phyloP scores from a whole-genome alignment of 2,888 invertebrate genomes.

The Meiosimyza platycephala region DNA sequence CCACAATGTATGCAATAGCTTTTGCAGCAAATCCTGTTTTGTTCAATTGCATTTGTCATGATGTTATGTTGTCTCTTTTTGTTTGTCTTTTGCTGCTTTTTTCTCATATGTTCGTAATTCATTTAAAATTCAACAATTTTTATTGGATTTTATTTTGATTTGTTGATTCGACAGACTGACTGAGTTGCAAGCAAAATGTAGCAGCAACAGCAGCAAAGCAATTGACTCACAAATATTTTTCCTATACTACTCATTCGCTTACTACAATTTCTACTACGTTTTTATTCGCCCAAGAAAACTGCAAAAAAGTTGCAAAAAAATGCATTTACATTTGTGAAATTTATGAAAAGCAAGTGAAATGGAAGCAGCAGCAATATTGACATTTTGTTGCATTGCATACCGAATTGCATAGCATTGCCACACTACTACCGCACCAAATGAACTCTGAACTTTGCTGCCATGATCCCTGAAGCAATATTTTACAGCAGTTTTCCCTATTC shows the following conservation, averaged over 20 bases:
- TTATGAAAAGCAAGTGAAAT: conserved; percentile 25
- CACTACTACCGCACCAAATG: no score
- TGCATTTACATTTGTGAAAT: conserved; percentile 21
- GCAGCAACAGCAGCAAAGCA: conserved; percentile 32
- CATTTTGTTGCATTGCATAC: background rate
- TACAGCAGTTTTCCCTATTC: no score
- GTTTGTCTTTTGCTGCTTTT: no score
- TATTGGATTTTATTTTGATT: conserved; percentile 33
- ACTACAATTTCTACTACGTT: background rate
- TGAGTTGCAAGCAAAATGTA: conserved; percentile 24
- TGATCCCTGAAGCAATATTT: no score
- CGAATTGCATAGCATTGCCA: background rate
- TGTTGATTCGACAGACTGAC: conserved; percentile 14
- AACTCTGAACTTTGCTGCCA: background rate
- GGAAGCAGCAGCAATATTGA: no score
- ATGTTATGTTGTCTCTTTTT: no score
- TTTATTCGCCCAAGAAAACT: background rate
- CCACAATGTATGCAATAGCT: conserved; percentile 14
- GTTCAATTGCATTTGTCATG: conserved; percentile 10
- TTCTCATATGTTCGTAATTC: conserved; percentile 2
- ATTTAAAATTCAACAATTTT: conserved; percentile 33
- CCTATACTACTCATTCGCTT: conserved; percentile 40
- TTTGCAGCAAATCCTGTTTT: conserved; percentile 1
- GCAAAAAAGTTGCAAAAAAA: background rate
- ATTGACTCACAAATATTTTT: conserved; percentile 39